These are phyloP conservation scores for Coremacera marginata DNA, from an alignment of 2,888 invertebrate genomes.

Conservation along the genomic window DNA sequence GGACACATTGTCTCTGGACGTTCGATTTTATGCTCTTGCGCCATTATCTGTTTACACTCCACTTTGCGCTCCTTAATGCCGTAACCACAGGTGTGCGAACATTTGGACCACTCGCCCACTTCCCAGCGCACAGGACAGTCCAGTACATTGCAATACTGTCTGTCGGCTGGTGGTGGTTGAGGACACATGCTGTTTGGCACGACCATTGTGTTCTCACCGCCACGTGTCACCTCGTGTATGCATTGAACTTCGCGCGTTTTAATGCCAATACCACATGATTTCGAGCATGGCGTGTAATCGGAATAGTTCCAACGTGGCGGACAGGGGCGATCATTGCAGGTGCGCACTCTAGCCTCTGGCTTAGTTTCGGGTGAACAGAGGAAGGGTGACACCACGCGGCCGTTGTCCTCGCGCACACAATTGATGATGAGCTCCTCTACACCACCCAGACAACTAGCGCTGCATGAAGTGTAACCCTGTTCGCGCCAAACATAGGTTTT, in stretches of 20 bases:
- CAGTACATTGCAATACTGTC: constrained; percentile 91
- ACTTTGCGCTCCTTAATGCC: constrained; percentile 87
- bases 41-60: constrained; percentile 92
- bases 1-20: constrained; percentile 82
- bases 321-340: constrained; percentile 95
- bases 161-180: constrained; percentile 88
- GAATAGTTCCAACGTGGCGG: constrained; percentile 95
- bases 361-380: constrained; percentile 88
- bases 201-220: constrained; percentile 88
- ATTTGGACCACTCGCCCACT: constrained; percentile 89
- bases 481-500: constrained; percentile 91
- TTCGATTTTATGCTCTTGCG: constrained; percentile 90
- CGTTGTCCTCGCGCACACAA: constrained; percentile 88
- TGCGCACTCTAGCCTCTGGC: constrained; percentile 88
- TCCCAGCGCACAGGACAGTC: constrained; percentile 95
- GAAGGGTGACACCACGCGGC: constrained; percentile 87
- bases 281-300: constrained; percentile 90
- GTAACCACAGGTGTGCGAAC: constrained; percentile 92
- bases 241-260: constrained; percentile 83
- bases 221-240: constrained; percentile 80
- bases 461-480: constrained; percentile 92
- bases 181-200: constrained; percentile 94
- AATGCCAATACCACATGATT: constrained; percentile 94
- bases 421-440: constrained; percentile 89
- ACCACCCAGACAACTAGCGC: constrained; percentile 92